A percentile compares a stretch with the other conserved stretches of the same genome.
These are phyloP conservation scores for Iselma pallidipennis DNA, from an alignment of 2,888 invertebrate genomes.

Conservation along the genomic window DNA sequence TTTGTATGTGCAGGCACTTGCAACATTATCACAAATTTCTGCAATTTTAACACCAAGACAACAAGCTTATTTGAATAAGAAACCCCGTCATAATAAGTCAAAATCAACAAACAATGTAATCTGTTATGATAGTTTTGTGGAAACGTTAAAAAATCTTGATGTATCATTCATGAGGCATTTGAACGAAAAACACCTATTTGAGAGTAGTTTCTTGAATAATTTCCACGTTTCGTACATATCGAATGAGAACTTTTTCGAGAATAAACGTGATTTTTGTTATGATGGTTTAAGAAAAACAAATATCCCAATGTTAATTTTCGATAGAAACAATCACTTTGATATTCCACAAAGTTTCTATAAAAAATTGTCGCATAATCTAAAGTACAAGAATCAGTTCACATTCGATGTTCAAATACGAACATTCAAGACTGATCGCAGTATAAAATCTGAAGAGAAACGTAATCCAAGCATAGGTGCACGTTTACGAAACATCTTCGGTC, in stretches of 20 bases:
- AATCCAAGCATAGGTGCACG: slow-evolving; percentile 73
- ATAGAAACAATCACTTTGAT: slow-evolving; percentile 39
- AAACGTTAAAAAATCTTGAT: slow-evolving; percentile 54
- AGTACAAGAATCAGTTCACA: slow-evolving; percentile 43
- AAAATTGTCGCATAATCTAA: slow-evolving; percentile 42
- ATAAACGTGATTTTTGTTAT: slow-evolving; percentile 54
- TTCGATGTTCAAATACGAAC: slow-evolving; percentile 66
- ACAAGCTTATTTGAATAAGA: slow-evolving; percentile 51
- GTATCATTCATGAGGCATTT: slow-evolving; percentile 50
- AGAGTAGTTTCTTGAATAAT: slow-evolving; percentile 48
- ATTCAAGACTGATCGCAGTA: slow-evolving; percentile 79
- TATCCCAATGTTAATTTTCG: slow-evolving; percentile 43
- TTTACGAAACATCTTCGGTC: slow-evolving; percentile 62
- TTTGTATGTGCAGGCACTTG: slow-evolving; percentile 47
- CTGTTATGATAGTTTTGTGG: slow-evolving; percentile 56
- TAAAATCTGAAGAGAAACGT: slow-evolving; percentile 70
- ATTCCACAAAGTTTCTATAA: slow-evolving; percentile 47
- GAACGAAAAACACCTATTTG: slow-evolving; percentile 44
- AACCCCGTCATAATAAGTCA: slow-evolving; percentile 41
- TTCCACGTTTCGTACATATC: slow-evolving; percentile 54
- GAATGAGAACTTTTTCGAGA: slow-evolving; percentile 55
- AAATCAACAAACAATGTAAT: slow-evolving; percentile 42
- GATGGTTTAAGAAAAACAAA: slow-evolving; percentile 37
- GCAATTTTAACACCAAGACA: slow-evolving; percentile 54
- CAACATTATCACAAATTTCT: slow-evolving; percentile 55